These are phyloP conservation scores for Eleginops maclovinus DNA, from an alignment of 2,113 vertebrate genomes.

Conservation along the genomic window DNA sequence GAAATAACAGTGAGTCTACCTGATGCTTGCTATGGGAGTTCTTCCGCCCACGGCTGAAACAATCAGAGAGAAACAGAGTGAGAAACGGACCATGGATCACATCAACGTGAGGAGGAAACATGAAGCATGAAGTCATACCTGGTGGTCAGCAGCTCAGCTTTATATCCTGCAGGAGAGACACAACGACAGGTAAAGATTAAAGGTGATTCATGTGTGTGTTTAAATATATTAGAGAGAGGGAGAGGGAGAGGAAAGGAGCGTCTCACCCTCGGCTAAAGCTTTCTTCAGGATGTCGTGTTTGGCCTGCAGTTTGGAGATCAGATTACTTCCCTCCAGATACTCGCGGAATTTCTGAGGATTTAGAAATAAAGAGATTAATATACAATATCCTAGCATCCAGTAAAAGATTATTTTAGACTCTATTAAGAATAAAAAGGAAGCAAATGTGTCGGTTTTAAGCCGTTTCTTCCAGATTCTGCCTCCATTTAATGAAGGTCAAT, in stretches of 20 bases:
- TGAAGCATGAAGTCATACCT: constrained; percentile 55
- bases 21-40: constrained; percentile 98
- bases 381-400: too few species aligned
- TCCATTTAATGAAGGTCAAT: not conserved
- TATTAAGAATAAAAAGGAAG: too few species aligned
- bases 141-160: constrained; percentile 79
- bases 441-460: too few species aligned
- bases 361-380: too few species aligned
- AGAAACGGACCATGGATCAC: too few species aligned
- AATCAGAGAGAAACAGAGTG: constrained; percentile 24
- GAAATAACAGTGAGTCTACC: constrained; percentile 84
- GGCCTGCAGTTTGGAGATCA: constrained; percentile 98
- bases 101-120: constrained; percentile 11
- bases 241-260: not conserved
- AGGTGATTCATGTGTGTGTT: not conserved
- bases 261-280: constrained; percentile 93
- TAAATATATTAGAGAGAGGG: not conserved
- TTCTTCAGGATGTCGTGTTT: constrained; percentile 97
- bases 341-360: constrained; percentile 94
- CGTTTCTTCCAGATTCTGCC: not conserved
- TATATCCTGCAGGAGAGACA: constrained; percentile 66
- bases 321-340: constrained; percentile 97
- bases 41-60: constrained; percentile 92
- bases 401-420: too few species aligned
- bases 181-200: not conserved